Conservation (phyloP, 2,113 vertebrate species). For the Nothoprocta perdicaria region DNA sequence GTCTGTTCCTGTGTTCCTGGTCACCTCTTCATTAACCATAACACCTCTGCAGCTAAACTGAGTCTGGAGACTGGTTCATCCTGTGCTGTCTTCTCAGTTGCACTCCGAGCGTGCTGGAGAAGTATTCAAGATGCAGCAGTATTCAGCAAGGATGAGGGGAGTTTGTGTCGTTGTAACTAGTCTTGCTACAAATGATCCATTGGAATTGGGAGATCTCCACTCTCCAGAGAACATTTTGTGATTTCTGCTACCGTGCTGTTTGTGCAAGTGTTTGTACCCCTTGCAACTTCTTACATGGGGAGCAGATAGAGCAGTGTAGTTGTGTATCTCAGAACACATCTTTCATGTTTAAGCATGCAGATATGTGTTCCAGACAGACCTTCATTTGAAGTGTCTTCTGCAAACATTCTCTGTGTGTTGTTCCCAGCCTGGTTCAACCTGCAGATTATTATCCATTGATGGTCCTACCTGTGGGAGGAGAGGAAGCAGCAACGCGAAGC, state of each 20-base stretch:
- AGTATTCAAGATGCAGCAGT: background rate
- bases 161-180: background rate
- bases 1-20: background rate
- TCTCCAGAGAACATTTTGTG: background rate
- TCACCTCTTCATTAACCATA: background rate
- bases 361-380: background rate
- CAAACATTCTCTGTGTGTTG: background rate
- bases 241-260: background rate
- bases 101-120: background rate
- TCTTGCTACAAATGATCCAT: background rate
- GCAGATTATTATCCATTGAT: too few species aligned
- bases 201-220: background rate
- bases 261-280: background rate
- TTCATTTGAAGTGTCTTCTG: background rate
- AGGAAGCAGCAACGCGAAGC: too few species aligned
- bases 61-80: background rate
- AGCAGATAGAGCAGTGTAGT: fast-evolving
- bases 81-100: background rate
- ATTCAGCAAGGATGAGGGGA: background rate
- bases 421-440: too few species aligned
- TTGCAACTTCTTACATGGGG: background rate
- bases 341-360: background rate
- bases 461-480: too few species aligned
- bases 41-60: background rate
- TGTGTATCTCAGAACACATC: background rate